A percentile compares a stretch with the other conserved stretches of the same genome.
These are phyloP conservation scores for Sycophila sp. DNA, from an alignment of 1,140 invertebrate species.

Conservation along the genomic window DNA sequence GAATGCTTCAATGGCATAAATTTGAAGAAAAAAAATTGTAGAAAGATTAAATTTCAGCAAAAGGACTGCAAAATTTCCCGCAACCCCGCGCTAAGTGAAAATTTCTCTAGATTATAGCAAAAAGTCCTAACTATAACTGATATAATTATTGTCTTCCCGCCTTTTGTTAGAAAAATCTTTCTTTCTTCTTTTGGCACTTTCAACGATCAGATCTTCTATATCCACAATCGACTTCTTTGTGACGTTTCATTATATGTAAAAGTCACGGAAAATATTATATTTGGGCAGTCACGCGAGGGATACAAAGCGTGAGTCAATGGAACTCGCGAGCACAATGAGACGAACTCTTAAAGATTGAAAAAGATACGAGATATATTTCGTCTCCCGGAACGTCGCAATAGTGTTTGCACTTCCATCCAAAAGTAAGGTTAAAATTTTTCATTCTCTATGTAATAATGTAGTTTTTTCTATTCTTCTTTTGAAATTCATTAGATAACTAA, in stretches of 20 bases:
- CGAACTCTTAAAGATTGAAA: slow-evolving; percentile 8
- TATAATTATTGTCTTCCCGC: background rate
- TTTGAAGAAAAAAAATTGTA: too few species aligned
- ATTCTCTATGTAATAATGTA: background rate
- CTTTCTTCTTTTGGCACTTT: background rate
- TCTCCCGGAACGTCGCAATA: background rate
- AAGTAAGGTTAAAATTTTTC: slow-evolving; percentile 31
- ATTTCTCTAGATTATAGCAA: background rate
- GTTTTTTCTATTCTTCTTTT: background rate
- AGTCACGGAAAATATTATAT: slow-evolving; percentile 19
- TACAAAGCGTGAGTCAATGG: slow-evolving; percentile 27
- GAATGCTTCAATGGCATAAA: too few species aligned
- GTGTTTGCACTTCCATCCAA: background rate
- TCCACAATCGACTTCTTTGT: slow-evolving; percentile 18
- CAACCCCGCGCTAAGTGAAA: background rate
- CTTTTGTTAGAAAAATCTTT: background rate
- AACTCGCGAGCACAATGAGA: slow-evolving; percentile 12
- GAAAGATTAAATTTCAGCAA: too few species aligned
- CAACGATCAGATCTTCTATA: too few species aligned
- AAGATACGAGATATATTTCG: background rate
- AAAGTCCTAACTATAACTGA: too few species aligned
- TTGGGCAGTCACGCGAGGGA: slow-evolving; percentile 2
- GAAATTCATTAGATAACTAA: background rate
- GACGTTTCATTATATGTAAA: slow-evolving; percentile 20
- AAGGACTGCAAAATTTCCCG: too few species aligned